Base-by-base conservation (phyloP, 2,888 invertebrate species). In the Nasonovia ribisnigri region DNA sequence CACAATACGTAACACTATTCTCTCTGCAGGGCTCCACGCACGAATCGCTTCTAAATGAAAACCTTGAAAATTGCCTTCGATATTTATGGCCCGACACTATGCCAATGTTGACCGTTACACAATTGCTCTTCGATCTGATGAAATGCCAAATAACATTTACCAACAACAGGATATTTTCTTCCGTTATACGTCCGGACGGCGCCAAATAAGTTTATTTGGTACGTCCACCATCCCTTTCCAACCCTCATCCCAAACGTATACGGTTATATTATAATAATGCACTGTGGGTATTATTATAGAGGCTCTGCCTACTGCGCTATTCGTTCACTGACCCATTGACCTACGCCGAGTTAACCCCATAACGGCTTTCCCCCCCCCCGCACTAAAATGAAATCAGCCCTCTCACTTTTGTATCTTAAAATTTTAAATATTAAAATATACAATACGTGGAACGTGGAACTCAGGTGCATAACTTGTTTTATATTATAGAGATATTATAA, bases 141-240 rank as follows among this genome's bases (percentile, higher is more conserved):
- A 91, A 86, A 86, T n/a, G 91, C 91, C 91, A 91, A 91, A 86
- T 60, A 86, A 60, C 57, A 86, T 91, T 91, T 91, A 57, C 57
- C 16, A 89, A 89, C n/a, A 60, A 90, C 84, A 46, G 46, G 46
- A 54, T 88, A 88, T 84, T 84, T 84, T 29, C 51, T 86, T 86
- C n/a, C 46, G 54, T 88, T 43, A 10, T 29, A 43, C 84, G 84
- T 86, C 43, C 26, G 46, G 4, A 36, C 10, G 91, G 86, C 91
- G 91, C 86, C 91, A 57, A n/a, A 26, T 11, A 57, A 91, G 86
- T 91, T 86, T 91, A 91, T 91, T 43, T 84, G 84, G 24, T 57
- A 46, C 43, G 48, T 36, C 24, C 3, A 36, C 36, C n/a, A 24
- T n/a, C 6, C 36, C 2, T 54, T 54, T 36, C 77, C 36, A 36